Conservation (phyloP, 2,888 invertebrate species). For the Caenorhabditis angaria region DNA sequence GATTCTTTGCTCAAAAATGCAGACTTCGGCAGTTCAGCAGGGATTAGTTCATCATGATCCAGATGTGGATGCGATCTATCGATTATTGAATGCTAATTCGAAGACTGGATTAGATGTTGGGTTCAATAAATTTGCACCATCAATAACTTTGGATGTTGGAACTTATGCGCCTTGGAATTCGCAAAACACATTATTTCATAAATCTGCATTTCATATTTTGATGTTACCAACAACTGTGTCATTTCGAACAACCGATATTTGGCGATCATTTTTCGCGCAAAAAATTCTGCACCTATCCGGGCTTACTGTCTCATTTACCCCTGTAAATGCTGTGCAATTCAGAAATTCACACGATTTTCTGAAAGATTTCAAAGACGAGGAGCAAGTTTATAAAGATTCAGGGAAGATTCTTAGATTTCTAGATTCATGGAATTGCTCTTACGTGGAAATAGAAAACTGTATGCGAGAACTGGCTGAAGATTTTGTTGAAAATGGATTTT, state of each 20-base stretch:
- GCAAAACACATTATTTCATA: too few species aligned
- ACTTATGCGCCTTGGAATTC: too few species aligned
- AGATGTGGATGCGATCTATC: slow-evolving; percentile 35
- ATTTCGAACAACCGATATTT: slow-evolving; percentile 55
- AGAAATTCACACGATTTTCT: slow-evolving; percentile 53
- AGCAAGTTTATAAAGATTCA: slow-evolving; percentile 44
- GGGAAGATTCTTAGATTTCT: slow-evolving; percentile 42
- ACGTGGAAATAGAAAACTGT: slow-evolving; percentile 20
- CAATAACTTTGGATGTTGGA: too few species aligned
- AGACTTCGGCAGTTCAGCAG: too few species aligned
- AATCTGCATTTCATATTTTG: slow-evolving; percentile 50
- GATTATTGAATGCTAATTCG: slow-evolving; percentile 43
- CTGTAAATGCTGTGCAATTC: slow-evolving; percentile 49
- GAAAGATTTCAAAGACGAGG: slow-evolving; percentile 49
- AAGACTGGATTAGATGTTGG: slow-evolving; percentile 30
- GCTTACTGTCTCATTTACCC: slow-evolving; percentile 46
- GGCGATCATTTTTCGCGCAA: slow-evolving; percentile 53
- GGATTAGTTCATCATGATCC: too few species aligned
- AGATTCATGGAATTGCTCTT: slow-evolving; percentile 37
- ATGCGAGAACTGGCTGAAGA: slow-evolving; percentile 27
- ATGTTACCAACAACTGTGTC: slow-evolving; percentile 55
- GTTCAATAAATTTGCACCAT: slow-evolving; percentile 51
- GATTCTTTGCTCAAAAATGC: slow-evolving; percentile 37
- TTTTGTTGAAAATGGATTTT: slow-evolving; percentile 27
- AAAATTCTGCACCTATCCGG: slow-evolving; percentile 51